phyloP scores from a whole-genome alignment of 2,888 invertebrate genomes.

The Clivina fossor region DNA sequence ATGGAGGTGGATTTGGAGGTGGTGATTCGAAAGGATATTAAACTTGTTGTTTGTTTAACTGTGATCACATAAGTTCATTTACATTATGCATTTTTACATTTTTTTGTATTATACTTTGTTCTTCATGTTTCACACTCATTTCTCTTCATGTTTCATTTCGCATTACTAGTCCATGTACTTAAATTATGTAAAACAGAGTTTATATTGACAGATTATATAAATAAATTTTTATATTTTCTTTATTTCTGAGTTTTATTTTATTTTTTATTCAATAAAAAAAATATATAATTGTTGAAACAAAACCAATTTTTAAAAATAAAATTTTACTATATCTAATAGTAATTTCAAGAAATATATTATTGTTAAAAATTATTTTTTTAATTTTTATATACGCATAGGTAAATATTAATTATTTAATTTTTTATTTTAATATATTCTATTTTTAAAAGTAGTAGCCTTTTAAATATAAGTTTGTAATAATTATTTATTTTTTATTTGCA shows the following conservation, averaged over 20 bases:
- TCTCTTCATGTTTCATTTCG: background rate
- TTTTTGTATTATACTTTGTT: slow-evolving; percentile 10
- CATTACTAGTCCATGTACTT: slow-evolving; percentile 15
- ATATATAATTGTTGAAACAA: no score
- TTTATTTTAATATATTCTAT: no score
- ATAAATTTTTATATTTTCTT: slow-evolving; percentile 1
- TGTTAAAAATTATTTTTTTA: no score
- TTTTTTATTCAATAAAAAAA: no score
- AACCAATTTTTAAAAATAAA: no score
- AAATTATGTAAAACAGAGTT: background rate
- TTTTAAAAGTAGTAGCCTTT: no score
- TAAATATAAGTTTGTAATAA: no score
- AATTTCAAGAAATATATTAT: no score
- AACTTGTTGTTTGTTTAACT: slow-evolving; percentile 8
- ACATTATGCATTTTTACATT: slow-evolving; percentile 3
- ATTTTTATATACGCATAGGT: no score
- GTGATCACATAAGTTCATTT: slow-evolving; percentile 23
- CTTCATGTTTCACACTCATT: slow-evolving; percentile 16
- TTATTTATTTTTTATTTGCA: no score
- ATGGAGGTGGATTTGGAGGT: slow-evolving; percentile 20
- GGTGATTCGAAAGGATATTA: slow-evolving; percentile 22
- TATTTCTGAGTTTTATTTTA: background rate
- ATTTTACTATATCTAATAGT: no score
- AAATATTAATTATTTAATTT: no score
- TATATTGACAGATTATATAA: slow-evolving; percentile 3